These are phyloP conservation scores for Chrysemys picta DNA, from an alignment of 2,113 vertebrate species.

Conservation along the genomic window DNA sequence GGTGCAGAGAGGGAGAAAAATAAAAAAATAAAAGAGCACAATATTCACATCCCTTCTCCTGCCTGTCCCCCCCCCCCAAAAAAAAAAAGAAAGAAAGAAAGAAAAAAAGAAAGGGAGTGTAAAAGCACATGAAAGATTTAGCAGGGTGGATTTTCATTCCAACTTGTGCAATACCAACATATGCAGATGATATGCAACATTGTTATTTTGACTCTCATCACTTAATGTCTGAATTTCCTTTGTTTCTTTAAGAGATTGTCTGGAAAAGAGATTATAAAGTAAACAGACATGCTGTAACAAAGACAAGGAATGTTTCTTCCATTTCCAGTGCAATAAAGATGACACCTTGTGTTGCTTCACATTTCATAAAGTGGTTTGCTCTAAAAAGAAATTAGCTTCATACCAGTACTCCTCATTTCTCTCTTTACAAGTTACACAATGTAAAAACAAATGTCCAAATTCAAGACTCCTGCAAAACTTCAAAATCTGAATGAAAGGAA, in stretches of 20 bases:
- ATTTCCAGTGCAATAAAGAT: background rate
- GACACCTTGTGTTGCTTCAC: background rate
- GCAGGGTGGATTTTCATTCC: background rate
- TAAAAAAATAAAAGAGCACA: background rate
- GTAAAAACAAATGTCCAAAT: background rate
- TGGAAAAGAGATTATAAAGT: background rate
- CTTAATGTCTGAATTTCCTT: background rate
- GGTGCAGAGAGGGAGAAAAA: too few species aligned
- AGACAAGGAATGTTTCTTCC: background rate
- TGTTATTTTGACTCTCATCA: background rate
- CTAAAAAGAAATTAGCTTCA: background rate
- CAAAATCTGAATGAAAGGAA: background rate
- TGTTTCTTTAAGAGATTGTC: background rate
- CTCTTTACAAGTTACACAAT: background rate
- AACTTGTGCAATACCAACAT: background rate
- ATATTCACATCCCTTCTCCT: background rate
- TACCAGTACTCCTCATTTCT: background rate
- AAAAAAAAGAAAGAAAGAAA: background rate
- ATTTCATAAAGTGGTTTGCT: background rate
- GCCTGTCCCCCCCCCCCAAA: background rate
- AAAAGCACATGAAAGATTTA: background rate
- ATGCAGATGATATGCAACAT: background rate
- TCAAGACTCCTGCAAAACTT: background rate
- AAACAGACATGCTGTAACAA: background rate
- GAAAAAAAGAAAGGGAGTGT: background rate